Base-by-base conservation (phyloP, 2,113 vertebrate species). In the Nothobranchius furzeri region DNA sequence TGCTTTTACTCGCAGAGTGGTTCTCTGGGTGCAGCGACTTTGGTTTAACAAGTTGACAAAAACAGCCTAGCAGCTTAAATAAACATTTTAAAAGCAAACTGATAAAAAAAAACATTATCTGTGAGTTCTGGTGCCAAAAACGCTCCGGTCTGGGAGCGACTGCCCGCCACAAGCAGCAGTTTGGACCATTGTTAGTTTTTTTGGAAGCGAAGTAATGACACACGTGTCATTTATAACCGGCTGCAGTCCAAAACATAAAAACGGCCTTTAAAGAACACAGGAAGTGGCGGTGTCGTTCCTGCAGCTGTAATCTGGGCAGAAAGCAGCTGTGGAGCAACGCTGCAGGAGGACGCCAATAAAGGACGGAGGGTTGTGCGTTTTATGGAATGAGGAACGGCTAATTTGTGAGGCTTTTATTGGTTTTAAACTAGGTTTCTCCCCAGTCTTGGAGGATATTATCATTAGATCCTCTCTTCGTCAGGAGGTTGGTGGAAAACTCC, bases 391-490 rank as follows among this genome's bases (percentile, higher is more conserved):
- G 25, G 11, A 0, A 36, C 37, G n/a, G 57, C 9, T 63, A 46
- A 58, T 68, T 64, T 75, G 53, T 9, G 14, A 64, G 47, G 4
- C 30, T 60, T 59, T 63, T 55, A 63, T 56, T 58, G 59, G 40
- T 69, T 60, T 9, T 20, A 78, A 64, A 72, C 50, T 37, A 37
- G 20, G 17, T 61, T 72, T 67, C 36, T 35, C 30, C 9, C 48
- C 14, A 53, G 57, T 52, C 9, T 61, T 15, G 42, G 48, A 46
- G 56, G 15, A 46, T 11, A 49, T 40, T 60, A 47, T 24, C 50
- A 55, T 69, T 69, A 66, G 14, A 49, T 48, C 48, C 7, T 10
- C 17, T 30, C 30, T 37, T 71, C 40, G 57, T 9, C 17, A 60
- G 24, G 37, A 46, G 15, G 46, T 61, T 61, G 43, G 24, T 48